Percentiles rank a stretch among this genome's conserved stretches.
Conservation (phyloP, 2,888 invertebrate genomes). For the Plemyria rubiginata region DNA sequence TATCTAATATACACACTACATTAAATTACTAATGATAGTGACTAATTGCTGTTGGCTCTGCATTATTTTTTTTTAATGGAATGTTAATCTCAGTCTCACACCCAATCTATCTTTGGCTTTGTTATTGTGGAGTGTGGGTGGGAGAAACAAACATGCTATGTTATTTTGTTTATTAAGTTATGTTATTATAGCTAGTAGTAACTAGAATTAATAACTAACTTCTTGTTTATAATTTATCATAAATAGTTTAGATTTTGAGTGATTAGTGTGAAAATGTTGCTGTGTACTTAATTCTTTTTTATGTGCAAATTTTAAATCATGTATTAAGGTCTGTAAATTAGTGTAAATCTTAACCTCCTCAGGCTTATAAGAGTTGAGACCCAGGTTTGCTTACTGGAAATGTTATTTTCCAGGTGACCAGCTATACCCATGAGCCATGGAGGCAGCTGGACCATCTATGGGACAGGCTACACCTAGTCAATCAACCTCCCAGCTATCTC, state of each 20-base stretch:
- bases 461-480: slow-evolving; percentile 3
- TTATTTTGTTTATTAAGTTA: neutral
- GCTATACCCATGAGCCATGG: slow-evolving; percentile 60
- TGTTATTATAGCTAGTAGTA: too few species aligned
- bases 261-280: neutral
- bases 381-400: too few species aligned
- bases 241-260: neutral
- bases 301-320: too few species aligned
- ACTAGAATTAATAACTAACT: neutral
- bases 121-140: too few species aligned
- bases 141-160: neutral
- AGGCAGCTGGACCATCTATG: slow-evolving; percentile 40
- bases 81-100: too few species aligned
- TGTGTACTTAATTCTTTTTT: neutral
- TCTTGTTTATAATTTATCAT: neutral
- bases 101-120: too few species aligned
- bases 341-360: too few species aligned
- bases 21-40: too few species aligned
- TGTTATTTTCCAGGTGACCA: slow-evolving; percentile 48
- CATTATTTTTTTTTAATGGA: too few species aligned
- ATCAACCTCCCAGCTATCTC: neutral
- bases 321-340: too few species aligned
- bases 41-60: too few species aligned
- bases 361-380: too few species aligned
- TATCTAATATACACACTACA: neutral